phyloP scores from a whole-genome alignment of 2,888 invertebrate genomes.

The Panzeria rudis region DNA sequence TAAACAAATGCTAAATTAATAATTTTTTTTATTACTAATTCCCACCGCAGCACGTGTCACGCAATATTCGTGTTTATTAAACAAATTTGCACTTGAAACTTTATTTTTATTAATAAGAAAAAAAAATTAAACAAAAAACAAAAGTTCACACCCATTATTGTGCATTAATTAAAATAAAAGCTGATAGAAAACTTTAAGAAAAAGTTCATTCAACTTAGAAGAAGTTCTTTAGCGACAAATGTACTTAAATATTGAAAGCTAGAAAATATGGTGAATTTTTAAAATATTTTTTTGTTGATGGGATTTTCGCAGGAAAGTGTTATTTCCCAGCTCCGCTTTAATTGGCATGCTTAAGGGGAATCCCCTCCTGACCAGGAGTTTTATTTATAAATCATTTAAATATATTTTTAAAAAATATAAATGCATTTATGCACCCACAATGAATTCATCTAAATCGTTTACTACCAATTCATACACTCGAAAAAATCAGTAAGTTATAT shows the following conservation, averaged over 20 bases:
- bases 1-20: constrained; percentile 27
- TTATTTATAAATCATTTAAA: constrained; percentile 10
- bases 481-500: too few relatives aligned
- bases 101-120: constrained; percentile 11
- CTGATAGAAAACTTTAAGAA: background rate
- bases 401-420: too few relatives aligned
- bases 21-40: constrained; percentile 31
- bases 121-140: background rate
- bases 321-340: background rate
- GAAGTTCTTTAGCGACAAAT: background rate
- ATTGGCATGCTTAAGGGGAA: background rate
- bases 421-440: background rate
- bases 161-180: constrained; percentile 8
- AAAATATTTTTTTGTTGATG: too few relatives aligned
- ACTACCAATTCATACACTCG: background rate
- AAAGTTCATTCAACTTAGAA: constrained; percentile 50
- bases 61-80: constrained; percentile 67
- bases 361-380: background rate
- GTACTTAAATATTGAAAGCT: too few relatives aligned
- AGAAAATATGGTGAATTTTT: too few relatives aligned
- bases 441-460: background rate
- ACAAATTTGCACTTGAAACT: constrained; percentile 46
- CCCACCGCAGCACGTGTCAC: constrained; percentile 70
- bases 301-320: too few relatives aligned
- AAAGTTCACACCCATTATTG: constrained; percentile 28